Evolutionary conservation across 2,113 vertebrate species (phyloP), one percentile per base, ranked within the genome.

Genomic region (Cricetomys ansorgei): DNA sequence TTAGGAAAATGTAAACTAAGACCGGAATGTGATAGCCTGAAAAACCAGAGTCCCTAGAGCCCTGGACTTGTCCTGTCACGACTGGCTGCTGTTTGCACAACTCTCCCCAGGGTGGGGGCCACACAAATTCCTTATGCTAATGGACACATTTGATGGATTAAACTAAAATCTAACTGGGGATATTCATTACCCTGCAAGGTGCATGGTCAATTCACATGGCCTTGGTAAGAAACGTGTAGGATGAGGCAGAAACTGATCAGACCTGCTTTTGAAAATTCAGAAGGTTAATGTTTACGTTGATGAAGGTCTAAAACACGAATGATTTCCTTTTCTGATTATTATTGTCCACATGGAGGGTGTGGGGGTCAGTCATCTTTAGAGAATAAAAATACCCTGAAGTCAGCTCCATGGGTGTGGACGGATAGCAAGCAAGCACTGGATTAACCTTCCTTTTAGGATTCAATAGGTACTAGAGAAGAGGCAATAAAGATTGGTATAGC

Each of bases 111-210:
- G 29, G 93, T 13, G 4, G 69, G 87, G 72, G 89, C 70, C 96
- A 85, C 17, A 85, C 62, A 55, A 55, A 80, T 91, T 96, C 97
- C 23, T 83, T 84, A 75, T 93, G 86, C 45, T 96, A 94, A 83
- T 11, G 92, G 57, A 96, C 85, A 64, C 27, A 73, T 94, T 97
- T 92, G 87, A 76, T 89, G 89, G 91, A 96, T 81, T 97, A 94
- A 98, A 89, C 53, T 79, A 96, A 98, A 98, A 94, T 95, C 86
- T 85, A 95, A 96, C 70, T 79, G 25, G 77, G 96, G 97, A 93
- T 98, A 94, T 31, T 76, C 43, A 96, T 97, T 98, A 69, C 50
- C 89, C 69, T 77, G 79, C 67, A 95, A 84, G 65, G 90, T 83
- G 84, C 64, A 91, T 0, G 17, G 48, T 75, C 70, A 87, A 94